Evolutionary conservation across 1,140 invertebrate genomes (phyloP), one percentile per base, ranked within the genome.

Genomic region (Radopholus similis): DNA sequence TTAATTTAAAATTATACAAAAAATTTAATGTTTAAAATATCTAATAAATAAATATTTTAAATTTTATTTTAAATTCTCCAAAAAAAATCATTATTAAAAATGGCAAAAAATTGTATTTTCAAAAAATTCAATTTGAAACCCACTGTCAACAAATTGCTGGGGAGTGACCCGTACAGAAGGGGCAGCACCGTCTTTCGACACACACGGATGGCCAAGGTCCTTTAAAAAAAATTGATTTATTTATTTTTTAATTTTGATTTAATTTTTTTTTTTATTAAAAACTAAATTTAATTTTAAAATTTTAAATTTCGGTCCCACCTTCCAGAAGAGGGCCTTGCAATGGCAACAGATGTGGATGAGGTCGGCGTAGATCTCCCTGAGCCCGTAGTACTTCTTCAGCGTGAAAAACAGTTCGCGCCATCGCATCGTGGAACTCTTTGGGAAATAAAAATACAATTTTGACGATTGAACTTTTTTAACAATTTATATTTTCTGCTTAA

Each of bases 311-410:
- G 67, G 21, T 18, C 5, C n/a, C 74, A 86, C 85, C 82, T 93
- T 89, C 95, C 95, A 98, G 83, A 96, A 97, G 37, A 98, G 87
- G 82, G 92, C 94, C 76, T 93, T 89, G 84, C 95, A 97, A 83
- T 93, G 91, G 67, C 90, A 88, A 83, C 95, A 97, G 44, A 97
- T 85, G 49, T 92, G 91, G 68, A 97, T 87, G 82, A 92, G 92
- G 84, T 97, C 94, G 1, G 93, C 91, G 84, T 91, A 97, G 70
- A 94, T 90, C 85, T 96, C 93, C 68, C 90, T 88, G 21, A 93
- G 85, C 21, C 93, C 93, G 83, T 90, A 93, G 70, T 89, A 88
- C 79, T 92, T 93, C 66, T 81, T 81, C 55, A 81, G 73, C 44
- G 73, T 62, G 55, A 81, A 81, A 51, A 80, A 80, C n/a, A 75